These are phyloP conservation scores for Allophyes oxyacanthae DNA, from an alignment of 2,888 invertebrate genomes.

Conservation along the genomic window DNA sequence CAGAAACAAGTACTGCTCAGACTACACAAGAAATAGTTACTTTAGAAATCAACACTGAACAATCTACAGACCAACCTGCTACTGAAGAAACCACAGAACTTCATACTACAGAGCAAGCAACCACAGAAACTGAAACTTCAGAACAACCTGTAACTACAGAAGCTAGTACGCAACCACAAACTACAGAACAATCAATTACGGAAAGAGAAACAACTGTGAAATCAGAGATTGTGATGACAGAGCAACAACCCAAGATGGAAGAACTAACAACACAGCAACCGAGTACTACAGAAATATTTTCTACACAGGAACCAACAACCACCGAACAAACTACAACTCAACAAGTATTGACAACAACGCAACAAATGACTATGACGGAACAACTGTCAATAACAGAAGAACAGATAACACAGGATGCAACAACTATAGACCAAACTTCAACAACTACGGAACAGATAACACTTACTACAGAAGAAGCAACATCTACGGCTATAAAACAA, in stretches of 20 bases:
- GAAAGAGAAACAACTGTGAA: background rate
- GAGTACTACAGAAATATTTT: background rate
- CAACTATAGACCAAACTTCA: background rate
- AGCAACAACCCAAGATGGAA: background rate
- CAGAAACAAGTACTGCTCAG: background rate
- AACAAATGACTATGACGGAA: background rate
- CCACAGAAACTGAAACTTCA: background rate
- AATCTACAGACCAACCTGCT: background rate
- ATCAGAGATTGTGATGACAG: background rate
- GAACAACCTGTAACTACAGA: constrained; percentile 1
- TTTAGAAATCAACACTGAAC: too few species aligned
- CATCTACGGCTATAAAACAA: background rate
- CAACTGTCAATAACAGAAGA: background rate
- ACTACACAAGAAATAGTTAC: too few species aligned
- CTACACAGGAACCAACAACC: background rate
- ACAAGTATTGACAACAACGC: background rate
- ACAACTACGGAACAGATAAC: background rate
- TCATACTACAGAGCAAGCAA: background rate
- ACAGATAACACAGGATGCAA: background rate
- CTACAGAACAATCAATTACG: background rate
- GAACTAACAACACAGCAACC: background rate
- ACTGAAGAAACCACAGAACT: background rate
- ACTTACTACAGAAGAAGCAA: background rate
- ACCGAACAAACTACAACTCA: background rate
- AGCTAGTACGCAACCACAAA: background rate